Percentiles rank a stretch among this genome's conserved stretches.
Evolutionary conservation across 1,140 invertebrate species (phyloP).

Genomic region (Ridgeia piscesae): DNA sequence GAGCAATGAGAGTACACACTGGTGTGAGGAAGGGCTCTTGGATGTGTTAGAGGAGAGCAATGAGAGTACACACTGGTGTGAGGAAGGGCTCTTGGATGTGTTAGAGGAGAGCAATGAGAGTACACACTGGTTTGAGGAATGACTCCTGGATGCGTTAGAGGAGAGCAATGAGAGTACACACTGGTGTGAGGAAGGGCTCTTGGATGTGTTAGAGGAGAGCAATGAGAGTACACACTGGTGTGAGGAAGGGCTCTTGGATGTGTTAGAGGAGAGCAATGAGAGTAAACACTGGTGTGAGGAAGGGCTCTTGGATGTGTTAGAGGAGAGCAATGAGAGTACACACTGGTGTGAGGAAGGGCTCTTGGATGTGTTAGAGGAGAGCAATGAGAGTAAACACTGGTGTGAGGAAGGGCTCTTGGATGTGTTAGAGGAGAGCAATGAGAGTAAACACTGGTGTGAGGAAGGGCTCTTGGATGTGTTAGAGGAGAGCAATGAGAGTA

Average conservation of each 20-base stretch:
- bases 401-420: no score
- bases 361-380: conserved; percentile 74
- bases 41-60: no score
- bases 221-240: conserved; percentile 67
- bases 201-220: conserved; percentile 20
- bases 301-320: conserved; percentile 17
- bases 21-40: no score
- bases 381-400: no score
- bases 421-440: conserved; percentile 20
- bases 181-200: no score
- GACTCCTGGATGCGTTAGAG: conserved; percentile 84
- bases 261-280: conserved; percentile 60
- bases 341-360: conserved; percentile 86
- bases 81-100: no score
- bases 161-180: no score
- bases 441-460: conserved; percentile 72
- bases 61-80: no score
- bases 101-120: conserved; percentile 25
- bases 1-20: no score
- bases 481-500: no score
- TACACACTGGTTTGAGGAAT: conserved; percentile 76
- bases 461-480: conserved; percentile 92
- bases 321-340: not conserved
- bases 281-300: no score
- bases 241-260: conserved; percentile 90